These are phyloP conservation scores for Catharus bicknelli DNA, from an alignment of 2,113 vertebrate species.

Conservation along the genomic window DNA sequence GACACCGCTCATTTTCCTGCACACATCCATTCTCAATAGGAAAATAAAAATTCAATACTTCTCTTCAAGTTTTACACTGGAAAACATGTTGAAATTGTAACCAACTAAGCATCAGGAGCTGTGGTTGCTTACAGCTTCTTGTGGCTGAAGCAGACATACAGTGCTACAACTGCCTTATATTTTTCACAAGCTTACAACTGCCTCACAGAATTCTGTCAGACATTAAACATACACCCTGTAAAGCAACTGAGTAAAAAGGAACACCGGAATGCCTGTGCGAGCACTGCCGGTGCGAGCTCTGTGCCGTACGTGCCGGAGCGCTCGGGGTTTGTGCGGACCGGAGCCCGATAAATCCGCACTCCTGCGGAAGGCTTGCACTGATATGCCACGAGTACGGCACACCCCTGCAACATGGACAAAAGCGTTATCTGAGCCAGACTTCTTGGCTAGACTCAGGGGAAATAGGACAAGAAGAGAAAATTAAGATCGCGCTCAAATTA, in stretches of 20 bases:
- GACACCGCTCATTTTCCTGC: rapidly evolving
- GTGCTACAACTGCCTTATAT: rapidly evolving
- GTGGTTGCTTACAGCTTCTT: neutral
- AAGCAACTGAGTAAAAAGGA: neutral
- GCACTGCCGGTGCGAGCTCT: too few relatives aligned
- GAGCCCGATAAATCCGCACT: neutral
- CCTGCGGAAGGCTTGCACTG: neutral
- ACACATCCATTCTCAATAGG: neutral
- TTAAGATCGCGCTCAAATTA: rapidly evolving
- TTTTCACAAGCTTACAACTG: neutral
- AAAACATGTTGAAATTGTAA: neutral
- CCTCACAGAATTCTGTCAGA: neutral
- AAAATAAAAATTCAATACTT: neutral
- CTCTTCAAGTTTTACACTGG: neutral
- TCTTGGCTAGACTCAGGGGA: rapidly evolving
- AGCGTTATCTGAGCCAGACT: neutral
- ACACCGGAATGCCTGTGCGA: neutral
- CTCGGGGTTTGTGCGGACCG: rapidly evolving
- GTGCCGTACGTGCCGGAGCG: neutral
- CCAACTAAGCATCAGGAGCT: neutral
- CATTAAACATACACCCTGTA: rapidly evolving
- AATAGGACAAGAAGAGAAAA: neutral
- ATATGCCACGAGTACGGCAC: rapidly evolving
- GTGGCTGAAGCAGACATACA: rapidly evolving
- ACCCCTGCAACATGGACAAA: neutral